Conservation (phyloP, 2,113 vertebrate genomes). For the Heloderma charlesbogerti region DNA sequence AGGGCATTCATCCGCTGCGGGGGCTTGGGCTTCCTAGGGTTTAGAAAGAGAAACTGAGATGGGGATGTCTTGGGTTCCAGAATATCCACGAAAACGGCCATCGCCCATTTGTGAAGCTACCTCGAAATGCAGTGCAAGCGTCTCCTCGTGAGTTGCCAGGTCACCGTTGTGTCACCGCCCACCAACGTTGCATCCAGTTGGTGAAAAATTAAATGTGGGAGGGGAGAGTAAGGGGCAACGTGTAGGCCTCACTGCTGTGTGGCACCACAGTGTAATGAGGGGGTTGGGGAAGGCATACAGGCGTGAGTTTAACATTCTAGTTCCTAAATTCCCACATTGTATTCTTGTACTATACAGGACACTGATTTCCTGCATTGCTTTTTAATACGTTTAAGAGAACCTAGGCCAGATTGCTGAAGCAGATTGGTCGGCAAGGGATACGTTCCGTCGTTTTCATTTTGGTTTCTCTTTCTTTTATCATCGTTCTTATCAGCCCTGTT, state of each 20-base stretch:
- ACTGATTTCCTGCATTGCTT: not conserved
- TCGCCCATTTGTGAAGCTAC: not conserved
- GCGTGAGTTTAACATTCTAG: not conserved
- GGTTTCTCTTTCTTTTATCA: not conserved
- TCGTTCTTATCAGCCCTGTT: not conserved
- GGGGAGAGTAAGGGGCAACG: not conserved
- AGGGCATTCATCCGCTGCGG: not conserved
- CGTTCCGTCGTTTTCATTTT: too few species aligned
- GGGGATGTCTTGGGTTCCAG: too few species aligned
- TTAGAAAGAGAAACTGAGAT: not conserved
- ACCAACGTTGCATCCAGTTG: not conserved
- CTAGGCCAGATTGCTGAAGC: too few species aligned
- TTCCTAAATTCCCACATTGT: not conserved
- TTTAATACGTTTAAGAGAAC: not conserved
- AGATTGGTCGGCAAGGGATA: too few species aligned
- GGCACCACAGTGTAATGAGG: not conserved
- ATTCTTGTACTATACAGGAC: not conserved
- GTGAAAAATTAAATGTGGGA: not conserved
- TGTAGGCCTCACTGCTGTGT: not conserved
- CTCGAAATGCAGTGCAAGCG: not conserved
- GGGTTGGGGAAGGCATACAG: too few species aligned
- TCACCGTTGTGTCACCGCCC: not conserved
- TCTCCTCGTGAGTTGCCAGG: not conserved
- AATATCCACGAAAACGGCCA: too few species aligned
- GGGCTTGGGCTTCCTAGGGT: not conserved